Evolutionary conservation across 2,888 invertebrate species (phyloP), one percentile per base, ranked within the genome.

Genomic region (Autographa pulchrina): DNA sequence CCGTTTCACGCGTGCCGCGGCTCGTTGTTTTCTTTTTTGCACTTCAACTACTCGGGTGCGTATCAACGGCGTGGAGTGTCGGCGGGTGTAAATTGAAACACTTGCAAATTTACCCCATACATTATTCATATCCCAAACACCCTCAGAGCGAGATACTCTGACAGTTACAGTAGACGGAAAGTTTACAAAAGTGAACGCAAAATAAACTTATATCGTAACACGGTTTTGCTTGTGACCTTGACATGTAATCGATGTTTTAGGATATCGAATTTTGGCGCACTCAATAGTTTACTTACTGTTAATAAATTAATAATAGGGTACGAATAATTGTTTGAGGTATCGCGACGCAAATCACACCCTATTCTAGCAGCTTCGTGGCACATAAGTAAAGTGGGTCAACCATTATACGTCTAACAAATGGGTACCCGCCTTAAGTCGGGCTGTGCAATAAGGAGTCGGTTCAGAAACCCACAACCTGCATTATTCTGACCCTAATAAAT

Each of bases 1-100:
- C 80, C 74, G 56, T 73, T 72, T 70, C 84, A 86, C 87, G 87
- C 81, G 83, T 87, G 86, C 86, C 86, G 84, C 85, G 85, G 83
- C 86, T 88, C 88, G 89, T 92, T 93, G 92, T 94, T 94, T 94
- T 92, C 92, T 94, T 95, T 95, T 94, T 94, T 88, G 87, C 93
- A 93, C 94, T 94, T 92, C 92, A 94, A 90, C 93, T 87, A 91
- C 92, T 91, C 89, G 88, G 87, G 90, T 92, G 92, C 93, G 93
- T 94, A 93, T 90, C 92, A 90, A 88, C 90, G 89, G 89, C 88
- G 88, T 88, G 84, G 92, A 93, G 93, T 92, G 92, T 89, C 91
- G 93, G 89, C 89, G 93, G 94, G 95, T 92, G 95, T 95, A 95
- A 96, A 96, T 96, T 95, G 95, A 96, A 95, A 96, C 95, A 96